A percentile compares a stretch with the other conserved stretches of the same genome.
phyloP scores from a whole-genome alignment of 2,888 invertebrate species.

The Xestobium rufovillosum region DNA sequence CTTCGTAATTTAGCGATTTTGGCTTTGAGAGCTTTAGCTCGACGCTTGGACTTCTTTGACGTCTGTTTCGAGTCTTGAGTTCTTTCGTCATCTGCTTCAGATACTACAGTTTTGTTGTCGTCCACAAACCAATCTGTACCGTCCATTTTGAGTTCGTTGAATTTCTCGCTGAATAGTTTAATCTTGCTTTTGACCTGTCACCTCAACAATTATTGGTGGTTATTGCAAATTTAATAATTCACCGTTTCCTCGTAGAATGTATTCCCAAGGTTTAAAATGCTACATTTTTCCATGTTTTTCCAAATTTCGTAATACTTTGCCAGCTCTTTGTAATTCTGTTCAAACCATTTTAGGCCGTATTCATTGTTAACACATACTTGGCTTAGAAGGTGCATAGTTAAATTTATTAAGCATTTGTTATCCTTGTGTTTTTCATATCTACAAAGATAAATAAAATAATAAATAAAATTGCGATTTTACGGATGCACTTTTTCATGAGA shows the following conservation, averaged over 20 bases:
- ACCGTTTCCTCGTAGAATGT: not conserved
- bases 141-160: too few species aligned
- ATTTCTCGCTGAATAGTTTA: too few species aligned
- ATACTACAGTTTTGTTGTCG: not conserved
- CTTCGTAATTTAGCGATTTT: slow-evolving; percentile 33
- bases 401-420: too few species aligned
- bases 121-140: too few species aligned
- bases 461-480: slow-evolving; percentile 12
- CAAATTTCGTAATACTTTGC: too few species aligned
- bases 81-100: slow-evolving; percentile 13
- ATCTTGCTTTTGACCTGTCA: too few species aligned
- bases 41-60: slow-evolving; percentile 29
- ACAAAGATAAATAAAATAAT: too few species aligned
- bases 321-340: slow-evolving; percentile 25
- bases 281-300: too few species aligned
- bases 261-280: too few species aligned
- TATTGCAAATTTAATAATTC: not conserved
- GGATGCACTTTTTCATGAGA: slow-evolving; percentile 26
- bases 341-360: slow-evolving; percentile 27
- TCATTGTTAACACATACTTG: slow-evolving; percentile 15
- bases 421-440: slow-evolving; percentile 17
- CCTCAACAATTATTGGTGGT: not conserved
- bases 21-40: slow-evolving; percentile 31
- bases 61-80: slow-evolving; percentile 7
- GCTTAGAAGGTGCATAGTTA: too few species aligned